Conservation (phyloP, 2,113 vertebrate species). For the Bos javanicus region DNA sequence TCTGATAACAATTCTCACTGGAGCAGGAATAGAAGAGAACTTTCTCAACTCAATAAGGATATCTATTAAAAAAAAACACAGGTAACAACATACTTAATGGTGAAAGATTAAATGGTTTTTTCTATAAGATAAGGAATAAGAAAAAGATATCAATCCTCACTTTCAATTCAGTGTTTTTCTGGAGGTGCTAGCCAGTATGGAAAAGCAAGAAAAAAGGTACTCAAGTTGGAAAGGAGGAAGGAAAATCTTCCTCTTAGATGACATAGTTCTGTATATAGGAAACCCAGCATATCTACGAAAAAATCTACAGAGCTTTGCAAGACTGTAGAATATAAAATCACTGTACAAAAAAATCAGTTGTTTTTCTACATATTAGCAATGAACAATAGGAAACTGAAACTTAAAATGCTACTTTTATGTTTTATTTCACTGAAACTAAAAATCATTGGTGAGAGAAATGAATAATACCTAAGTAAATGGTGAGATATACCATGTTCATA, state of each 20-base stretch:
- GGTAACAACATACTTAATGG: not conserved
- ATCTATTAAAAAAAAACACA: not conserved
- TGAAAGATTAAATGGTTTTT: not conserved
- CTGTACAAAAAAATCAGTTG: not conserved
- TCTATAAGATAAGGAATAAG: not conserved
- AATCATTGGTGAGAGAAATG: not conserved
- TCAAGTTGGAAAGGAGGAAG: not conserved
- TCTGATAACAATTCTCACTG: not conserved
- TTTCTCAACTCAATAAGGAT: not conserved
- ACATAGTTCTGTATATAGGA: not conserved
- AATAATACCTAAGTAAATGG: not conserved
- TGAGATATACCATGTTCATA: not conserved
- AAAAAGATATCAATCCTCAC: not conserved
- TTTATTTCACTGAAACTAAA: not conserved
- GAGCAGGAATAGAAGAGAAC: not conserved
- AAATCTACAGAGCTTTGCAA: not conserved
- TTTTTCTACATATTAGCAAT: not conserved
- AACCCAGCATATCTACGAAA: not conserved
- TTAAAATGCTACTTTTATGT: not conserved
- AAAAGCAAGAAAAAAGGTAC: not conserved
- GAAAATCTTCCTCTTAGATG: not conserved
- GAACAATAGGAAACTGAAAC: not conserved
- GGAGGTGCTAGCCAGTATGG: not conserved
- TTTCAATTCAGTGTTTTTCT: not conserved
- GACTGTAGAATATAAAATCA: not conserved